Conservation (phyloP, 1,140 invertebrate genomes). For the Theocolax elegans region DNA sequence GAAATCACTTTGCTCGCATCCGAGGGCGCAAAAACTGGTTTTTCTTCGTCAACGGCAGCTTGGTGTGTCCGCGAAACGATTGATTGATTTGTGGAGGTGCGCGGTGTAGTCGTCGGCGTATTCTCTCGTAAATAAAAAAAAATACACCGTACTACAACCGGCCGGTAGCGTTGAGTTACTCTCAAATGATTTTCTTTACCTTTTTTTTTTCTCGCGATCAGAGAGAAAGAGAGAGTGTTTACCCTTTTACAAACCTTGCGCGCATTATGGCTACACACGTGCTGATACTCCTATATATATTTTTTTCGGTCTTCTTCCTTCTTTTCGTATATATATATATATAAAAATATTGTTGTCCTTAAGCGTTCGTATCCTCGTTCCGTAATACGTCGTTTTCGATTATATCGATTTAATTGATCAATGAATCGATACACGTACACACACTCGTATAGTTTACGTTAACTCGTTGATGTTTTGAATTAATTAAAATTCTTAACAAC, state of each 20-base stretch:
- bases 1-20: slow-evolving; percentile 4
- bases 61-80: neutral
- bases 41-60: too few relatives aligned
- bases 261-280: neutral
- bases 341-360: neutral
- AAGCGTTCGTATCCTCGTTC: neutral
- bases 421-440: neutral
- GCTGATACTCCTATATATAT: neutral
- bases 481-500: neutral
- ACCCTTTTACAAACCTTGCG: slow-evolving; percentile 1
- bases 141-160: too few relatives aligned
- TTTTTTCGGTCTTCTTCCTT: too few relatives aligned
- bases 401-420: slow-evolving; percentile 19
- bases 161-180: neutral
- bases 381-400: slow-evolving; percentile 29
- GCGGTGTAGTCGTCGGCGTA: neutral
- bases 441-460: too few relatives aligned
- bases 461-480: too few relatives aligned
- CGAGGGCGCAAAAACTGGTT: slow-evolving; percentile 20
- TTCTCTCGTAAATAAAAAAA: too few relatives aligned
- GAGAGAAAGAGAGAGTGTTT: neutral
- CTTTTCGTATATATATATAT: too few relatives aligned
- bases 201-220: slow-evolving; percentile 6
- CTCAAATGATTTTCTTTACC: neutral
- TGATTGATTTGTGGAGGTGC: slow-evolving; percentile 37